Percentiles rank a stretch among this genome's conserved stretches.
Evolutionary conservation across 2,797 vertebrate species (phyloP).

Genomic region (Falco naumanni): DNA sequence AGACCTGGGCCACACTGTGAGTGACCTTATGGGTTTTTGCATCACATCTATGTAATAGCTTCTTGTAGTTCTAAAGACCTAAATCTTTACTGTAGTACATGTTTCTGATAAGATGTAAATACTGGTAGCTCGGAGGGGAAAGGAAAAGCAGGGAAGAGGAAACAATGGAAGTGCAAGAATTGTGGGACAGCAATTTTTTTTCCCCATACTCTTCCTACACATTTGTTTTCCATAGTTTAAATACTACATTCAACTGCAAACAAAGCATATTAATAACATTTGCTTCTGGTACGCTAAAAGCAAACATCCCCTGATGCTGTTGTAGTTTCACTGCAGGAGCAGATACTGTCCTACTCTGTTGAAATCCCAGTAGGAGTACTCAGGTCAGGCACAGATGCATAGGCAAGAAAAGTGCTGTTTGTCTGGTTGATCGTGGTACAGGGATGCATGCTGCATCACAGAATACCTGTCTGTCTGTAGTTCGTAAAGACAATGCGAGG

Average conservation of each 20-base stretch:
- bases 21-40: fast-evolving
- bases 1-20: neutral
- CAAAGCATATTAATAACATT: neutral
- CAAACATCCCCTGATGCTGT: neutral
- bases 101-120: neutral
- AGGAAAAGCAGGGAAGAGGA: neutral
- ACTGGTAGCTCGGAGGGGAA: neutral
- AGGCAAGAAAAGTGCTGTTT: neutral
- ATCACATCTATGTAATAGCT: neutral
- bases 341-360: neutral
- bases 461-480: neutral
- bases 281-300: neutral
- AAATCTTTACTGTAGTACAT: neutral
- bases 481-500: neutral
- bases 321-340: neutral
- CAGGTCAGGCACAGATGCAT: neutral
- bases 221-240: neutral
- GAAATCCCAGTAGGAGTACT: neutral
- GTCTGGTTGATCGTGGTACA: neutral
- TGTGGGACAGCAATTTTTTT: neutral
- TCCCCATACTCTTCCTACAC: neutral
- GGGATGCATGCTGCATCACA: neutral
- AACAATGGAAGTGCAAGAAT: neutral
- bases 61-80: neutral
- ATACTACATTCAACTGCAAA: neutral